phyloP scores from a whole-genome alignment of 2,888 invertebrate species.

The Idaea aversata region DNA sequence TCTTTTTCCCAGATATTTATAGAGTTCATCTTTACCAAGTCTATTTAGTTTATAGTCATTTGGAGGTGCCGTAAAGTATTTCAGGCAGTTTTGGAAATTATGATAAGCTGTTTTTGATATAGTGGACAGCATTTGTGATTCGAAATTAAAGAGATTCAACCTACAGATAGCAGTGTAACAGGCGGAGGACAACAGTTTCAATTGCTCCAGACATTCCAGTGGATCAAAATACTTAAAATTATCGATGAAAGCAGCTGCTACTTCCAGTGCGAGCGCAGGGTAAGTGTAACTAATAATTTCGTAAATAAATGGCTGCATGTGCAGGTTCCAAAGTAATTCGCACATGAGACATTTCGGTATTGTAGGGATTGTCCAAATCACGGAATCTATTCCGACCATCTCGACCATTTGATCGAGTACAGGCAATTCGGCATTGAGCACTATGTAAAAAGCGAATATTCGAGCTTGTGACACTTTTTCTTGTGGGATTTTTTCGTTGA shows the following conservation, averaged over 20 bases:
- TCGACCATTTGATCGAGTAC: conserved; percentile 53
- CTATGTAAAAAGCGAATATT: conserved; percentile 59
- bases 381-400: conserved; percentile 51
- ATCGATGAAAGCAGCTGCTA: conserved; percentile 52
- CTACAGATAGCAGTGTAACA: conserved; percentile 56
- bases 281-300: conserved; percentile 56
- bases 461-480: conserved; percentile 38
- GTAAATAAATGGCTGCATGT: conserved; percentile 55
- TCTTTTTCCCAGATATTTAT: conserved; percentile 54
- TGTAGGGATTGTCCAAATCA: conserved; percentile 63
- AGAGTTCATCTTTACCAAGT: conserved; percentile 50
- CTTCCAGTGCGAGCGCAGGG: conserved; percentile 57
- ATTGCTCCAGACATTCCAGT: conserved; percentile 45
- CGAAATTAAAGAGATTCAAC: conserved; percentile 49
- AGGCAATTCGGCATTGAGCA: conserved; percentile 60
- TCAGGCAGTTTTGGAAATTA: conserved; percentile 53
- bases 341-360: conserved; percentile 62
- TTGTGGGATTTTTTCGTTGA: conserved; percentile 31
- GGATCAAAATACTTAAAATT: conserved; percentile 62
- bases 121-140: conserved; percentile 8
- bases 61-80: conserved; percentile 56
- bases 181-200: conserved; percentile 47
- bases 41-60: conserved; percentile 48
- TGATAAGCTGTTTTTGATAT: conserved; percentile 39
- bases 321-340: conserved; percentile 62